These are phyloP conservation scores for Sisyra nigra DNA, from an alignment of 2,888 invertebrate genomes.

Conservation along the genomic window DNA sequence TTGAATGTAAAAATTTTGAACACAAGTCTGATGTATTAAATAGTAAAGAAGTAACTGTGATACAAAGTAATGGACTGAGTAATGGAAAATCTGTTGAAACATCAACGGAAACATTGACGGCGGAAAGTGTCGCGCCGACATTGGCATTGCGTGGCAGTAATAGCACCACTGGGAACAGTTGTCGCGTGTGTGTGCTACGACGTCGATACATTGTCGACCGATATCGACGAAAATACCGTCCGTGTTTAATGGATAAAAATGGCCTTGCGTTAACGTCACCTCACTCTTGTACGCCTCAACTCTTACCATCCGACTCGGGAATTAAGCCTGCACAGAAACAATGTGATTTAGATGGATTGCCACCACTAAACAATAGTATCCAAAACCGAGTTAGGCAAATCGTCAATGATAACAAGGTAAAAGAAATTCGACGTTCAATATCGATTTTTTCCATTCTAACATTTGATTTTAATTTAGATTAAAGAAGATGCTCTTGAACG, in stretches of 20 bases:
- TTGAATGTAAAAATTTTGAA: conserved; percentile 3
- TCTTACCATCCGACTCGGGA: conserved; percentile 38
- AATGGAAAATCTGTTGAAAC: conserved; percentile 26
- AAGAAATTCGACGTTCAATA: conserved; percentile 2
- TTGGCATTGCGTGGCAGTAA: not conserved
- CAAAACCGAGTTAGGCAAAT: conserved; percentile 70
- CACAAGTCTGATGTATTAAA: conserved; percentile 2
- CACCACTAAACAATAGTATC: conserved; percentile 50
- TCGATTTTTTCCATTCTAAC: not conserved
- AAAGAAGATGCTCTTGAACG: conserved; percentile 61
- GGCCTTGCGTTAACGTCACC: conserved; percentile 30
- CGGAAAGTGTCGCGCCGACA: no score
- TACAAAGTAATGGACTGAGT: conserved; percentile 4
- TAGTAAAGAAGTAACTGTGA: conserved; percentile 1
- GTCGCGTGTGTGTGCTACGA: conserved; percentile 23
- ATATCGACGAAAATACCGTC: conserved; percentile 15
- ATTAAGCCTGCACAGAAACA: conserved; percentile 8
- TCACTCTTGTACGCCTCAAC: conserved; percentile 39
- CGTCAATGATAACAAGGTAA: conserved; percentile 62
- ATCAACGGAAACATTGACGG: conserved; percentile 30
- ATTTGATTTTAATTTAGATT: conserved; percentile 32
- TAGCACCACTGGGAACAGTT: conserved; percentile 14
- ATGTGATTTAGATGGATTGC: conserved; percentile 52
- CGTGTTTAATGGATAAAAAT: conserved; percentile 9
- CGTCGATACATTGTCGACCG: conserved; percentile 20